phyloP scores from a whole-genome alignment of 2,797 vertebrate genomes.

The Epinephelus malabaricus region DNA sequence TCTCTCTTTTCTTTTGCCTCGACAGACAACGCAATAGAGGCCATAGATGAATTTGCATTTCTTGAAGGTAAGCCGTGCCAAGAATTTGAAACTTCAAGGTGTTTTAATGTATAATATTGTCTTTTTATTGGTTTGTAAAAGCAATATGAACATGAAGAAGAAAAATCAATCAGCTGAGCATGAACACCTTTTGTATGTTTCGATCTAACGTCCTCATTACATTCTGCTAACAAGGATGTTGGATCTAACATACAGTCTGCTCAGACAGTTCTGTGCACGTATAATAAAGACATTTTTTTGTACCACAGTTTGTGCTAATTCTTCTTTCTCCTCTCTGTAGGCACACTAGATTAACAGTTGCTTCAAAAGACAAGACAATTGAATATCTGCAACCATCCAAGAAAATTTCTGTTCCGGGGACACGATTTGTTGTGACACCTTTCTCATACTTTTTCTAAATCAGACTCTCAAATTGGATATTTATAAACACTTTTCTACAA shows the following conservation, averaged over 20 bases:
- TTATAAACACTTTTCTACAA: slow-evolving; percentile 62
- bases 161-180: no score
- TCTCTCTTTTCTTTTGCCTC: slow-evolving; percentile 28
- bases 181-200: no score
- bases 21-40: slow-evolving; percentile 96
- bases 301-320: slow-evolving; percentile 16
- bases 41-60: slow-evolving; percentile 97
- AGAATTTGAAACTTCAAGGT: background rate
- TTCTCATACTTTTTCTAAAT: slow-evolving; percentile 49
- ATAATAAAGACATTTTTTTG: background rate
- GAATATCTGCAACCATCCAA: slow-evolving; percentile 40
- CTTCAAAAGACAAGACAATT: slow-evolving; percentile 22
- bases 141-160: no score
- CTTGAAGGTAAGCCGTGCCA: slow-evolving; percentile 91
- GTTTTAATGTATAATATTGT: background rate
- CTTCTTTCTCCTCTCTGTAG: slow-evolving; percentile 62
- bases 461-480: slow-evolving; percentile 40
- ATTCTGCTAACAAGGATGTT: no score
- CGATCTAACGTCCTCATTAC: no score
- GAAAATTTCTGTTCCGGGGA: slow-evolving; percentile 7
- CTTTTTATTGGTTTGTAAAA: no score
- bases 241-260: background rate
- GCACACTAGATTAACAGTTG: slow-evolving; percentile 81
- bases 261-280: background rate
- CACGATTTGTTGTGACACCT: slow-evolving; percentile 16